A percentile compares a stretch with the other conserved stretches of the same genome.
These are phyloP conservation scores for Agrotis puta DNA, from an alignment of 2,888 invertebrate species.

Conservation along the genomic window DNA sequence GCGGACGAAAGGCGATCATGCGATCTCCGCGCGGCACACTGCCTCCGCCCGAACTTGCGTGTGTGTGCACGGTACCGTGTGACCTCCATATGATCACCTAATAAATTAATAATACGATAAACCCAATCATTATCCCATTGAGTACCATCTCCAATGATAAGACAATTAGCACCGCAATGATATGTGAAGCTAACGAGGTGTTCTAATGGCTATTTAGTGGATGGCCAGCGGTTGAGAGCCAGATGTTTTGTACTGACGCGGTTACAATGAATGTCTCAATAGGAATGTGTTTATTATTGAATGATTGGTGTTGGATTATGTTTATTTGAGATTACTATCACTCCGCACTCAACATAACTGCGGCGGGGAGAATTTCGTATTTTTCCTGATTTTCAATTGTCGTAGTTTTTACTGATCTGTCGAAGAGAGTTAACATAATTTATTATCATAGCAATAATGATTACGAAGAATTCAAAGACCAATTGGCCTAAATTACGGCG, in stretches of 20 bases:
- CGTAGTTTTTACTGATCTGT: too few relatives aligned
- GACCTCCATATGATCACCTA: neutral
- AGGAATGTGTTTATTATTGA: slow-evolving; percentile 3
- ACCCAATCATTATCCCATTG: slow-evolving; percentile 29
- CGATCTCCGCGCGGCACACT: too few relatives aligned
- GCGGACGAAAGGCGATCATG: too few relatives aligned
- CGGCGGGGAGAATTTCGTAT: too few relatives aligned
- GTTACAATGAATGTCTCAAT: slow-evolving; percentile 4
- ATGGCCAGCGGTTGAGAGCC: slow-evolving; percentile 6
- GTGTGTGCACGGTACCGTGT: too few relatives aligned
- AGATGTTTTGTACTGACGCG: slow-evolving; percentile 21
- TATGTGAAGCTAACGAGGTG: slow-evolving; percentile 49
- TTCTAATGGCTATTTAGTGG: slow-evolving; percentile 43
- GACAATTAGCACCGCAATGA: slow-evolving; percentile 48
- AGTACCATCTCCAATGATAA: slow-evolving; percentile 31
- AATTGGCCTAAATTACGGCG: too few relatives aligned
- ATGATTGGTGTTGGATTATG: slow-evolving; percentile 10
- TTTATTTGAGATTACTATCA: neutral
- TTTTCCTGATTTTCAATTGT: too few relatives aligned
- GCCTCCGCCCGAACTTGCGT: too few relatives aligned
- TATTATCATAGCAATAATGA: too few relatives aligned
- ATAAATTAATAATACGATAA: slow-evolving; percentile 14
- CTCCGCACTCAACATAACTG: too few relatives aligned
- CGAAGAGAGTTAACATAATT: too few relatives aligned
- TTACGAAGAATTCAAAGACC: too few relatives aligned